These are phyloP conservation scores for Rhynchonycteris naso DNA, from an alignment of 2,797 vertebrate species.

Conservation along the genomic window DNA sequence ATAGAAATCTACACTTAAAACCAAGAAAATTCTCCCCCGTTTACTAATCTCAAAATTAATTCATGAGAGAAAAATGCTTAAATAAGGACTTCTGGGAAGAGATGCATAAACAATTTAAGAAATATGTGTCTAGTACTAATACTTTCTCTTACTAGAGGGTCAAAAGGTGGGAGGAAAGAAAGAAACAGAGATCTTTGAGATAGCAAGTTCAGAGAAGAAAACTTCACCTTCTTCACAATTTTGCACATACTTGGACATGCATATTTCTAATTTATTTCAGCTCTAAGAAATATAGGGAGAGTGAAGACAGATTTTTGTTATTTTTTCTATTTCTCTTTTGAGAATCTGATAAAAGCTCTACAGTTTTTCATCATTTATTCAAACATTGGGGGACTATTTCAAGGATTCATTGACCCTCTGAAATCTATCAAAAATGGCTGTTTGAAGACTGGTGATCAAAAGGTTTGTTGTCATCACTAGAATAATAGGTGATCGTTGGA, in stretches of 20 bases:
- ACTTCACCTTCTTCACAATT: slow-evolving; percentile 20
- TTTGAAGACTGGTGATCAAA: slow-evolving; percentile 32
- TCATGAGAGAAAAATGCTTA: neutral
- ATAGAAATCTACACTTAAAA: slow-evolving; percentile 8
- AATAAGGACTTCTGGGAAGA: slow-evolving; percentile 21
- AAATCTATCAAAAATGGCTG: slow-evolving; percentile 24
- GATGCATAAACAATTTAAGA: neutral
- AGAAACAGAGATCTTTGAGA: neutral
- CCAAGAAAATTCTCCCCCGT: neutral
- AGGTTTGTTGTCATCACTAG: neutral
- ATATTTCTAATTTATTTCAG: slow-evolving; percentile 24
- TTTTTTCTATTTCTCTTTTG: neutral
- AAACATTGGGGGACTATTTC: neutral
- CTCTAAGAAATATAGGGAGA: neutral
- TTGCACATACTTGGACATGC: neutral
- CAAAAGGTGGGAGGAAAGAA: neutral
- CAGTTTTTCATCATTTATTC: neutral
- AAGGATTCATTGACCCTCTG: neutral
- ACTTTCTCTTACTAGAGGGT: neutral
- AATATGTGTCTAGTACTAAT: neutral
- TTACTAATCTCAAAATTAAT: slow-evolving; percentile 36
- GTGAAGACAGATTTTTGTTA: neutral
- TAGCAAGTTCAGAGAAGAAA: neutral
- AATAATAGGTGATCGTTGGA: slow-evolving; percentile 61
- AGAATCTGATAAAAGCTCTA: neutral